Evolutionary conservation across 92 coral and sea anemone genomes (phyloP).

Genomic region (Palythoa caribaeorum): DNA sequence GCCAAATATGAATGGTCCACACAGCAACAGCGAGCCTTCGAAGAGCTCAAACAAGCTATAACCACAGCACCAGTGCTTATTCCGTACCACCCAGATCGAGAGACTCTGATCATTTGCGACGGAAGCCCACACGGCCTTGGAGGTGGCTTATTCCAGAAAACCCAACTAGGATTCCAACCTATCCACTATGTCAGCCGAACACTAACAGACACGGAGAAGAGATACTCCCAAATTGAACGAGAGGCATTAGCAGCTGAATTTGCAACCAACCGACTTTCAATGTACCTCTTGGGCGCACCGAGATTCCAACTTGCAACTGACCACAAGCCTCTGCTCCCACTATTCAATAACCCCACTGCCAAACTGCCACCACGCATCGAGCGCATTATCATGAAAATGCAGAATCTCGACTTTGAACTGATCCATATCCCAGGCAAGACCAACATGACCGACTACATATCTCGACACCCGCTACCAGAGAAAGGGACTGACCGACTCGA

Average conservation of each 20-base stretch:
- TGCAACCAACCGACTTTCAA: constrained; percentile 54
- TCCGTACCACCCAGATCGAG: constrained; percentile 42
- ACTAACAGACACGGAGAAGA: constrained; percentile 54
- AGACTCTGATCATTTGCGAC: constrained; percentile 63
- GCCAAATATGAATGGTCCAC: constrained; percentile 52
- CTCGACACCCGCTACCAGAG: constrained; percentile 63
- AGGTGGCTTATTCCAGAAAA: constrained; percentile 71
- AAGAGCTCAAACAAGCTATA: constrained; percentile 46
- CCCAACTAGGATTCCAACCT: constrained; percentile 66
- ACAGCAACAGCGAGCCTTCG: constrained; percentile 59
- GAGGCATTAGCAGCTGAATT: constrained; percentile 38
- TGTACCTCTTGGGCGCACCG: constrained; percentile 52
- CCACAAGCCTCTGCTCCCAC: background rate
- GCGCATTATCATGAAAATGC: constrained; percentile 14
- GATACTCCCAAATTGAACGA: constrained; percentile 56
- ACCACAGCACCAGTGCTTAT: background rate
- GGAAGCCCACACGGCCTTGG: constrained; percentile 68
- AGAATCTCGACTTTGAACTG: constrained; percentile 65
- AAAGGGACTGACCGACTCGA: constrained; percentile 21
- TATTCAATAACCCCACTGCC: constrained; percentile 25
- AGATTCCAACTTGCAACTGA: background rate
- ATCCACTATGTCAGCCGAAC: constrained; percentile 65
- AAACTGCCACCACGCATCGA: constrained; percentile 34
- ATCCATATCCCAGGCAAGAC: constrained; percentile 66
- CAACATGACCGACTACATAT: constrained; percentile 63